Evolutionary conservation across 2,888 invertebrate genomes (phyloP).

Genomic region (Seira ritae): DNA sequence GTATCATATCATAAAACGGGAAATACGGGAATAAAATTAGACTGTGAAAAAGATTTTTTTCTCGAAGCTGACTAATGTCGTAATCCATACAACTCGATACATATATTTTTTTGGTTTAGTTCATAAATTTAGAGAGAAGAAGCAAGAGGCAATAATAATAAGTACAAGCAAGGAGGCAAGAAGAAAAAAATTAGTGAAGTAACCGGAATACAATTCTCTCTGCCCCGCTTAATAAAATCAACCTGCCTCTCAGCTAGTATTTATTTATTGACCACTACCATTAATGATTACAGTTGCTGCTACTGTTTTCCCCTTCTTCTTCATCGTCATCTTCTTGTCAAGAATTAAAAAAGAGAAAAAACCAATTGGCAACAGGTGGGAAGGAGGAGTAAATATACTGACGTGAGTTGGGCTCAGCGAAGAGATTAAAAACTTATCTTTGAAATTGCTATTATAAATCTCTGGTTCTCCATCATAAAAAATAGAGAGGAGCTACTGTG

Average conservation of each 20-base stretch:
- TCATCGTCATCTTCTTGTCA: background rate
- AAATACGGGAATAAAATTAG: slow-evolving; percentile 62
- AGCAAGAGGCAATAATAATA: slow-evolving; percentile 50
- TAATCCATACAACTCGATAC: background rate
- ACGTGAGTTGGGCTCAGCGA: slow-evolving; percentile 69
- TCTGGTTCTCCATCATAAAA: slow-evolving; percentile 71
- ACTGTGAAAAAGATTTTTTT: slow-evolving; percentile 28
- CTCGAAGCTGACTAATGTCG: slow-evolving; percentile 1
- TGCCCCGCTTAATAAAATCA: slow-evolving; percentile 14
- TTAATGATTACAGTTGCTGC: slow-evolving; percentile 22
- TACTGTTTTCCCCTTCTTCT: slow-evolving; percentile 27
- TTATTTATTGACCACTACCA: slow-evolving; percentile 16
- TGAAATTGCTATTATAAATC: slow-evolving; percentile 73
- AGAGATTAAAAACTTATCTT: slow-evolving; percentile 73
- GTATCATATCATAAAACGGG: slow-evolving; percentile 51
- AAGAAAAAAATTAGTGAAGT: slow-evolving; percentile 37
- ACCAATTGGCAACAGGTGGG: slow-evolving; percentile 73
- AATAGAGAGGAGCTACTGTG: slow-evolving; percentile 73
- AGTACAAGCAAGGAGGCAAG: slow-evolving; percentile 36
- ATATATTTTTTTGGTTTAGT: slow-evolving; percentile 1
- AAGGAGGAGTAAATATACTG: slow-evolving; percentile 71
- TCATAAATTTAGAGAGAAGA: slow-evolving; percentile 6
- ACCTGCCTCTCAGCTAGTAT: slow-evolving; percentile 8
- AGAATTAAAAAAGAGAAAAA: slow-evolving; percentile 26
- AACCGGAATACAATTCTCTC: slow-evolving; percentile 39